Evolutionary conservation across 1,140 invertebrate species (phyloP).

Genomic region (Mercenaria mercenaria): DNA sequence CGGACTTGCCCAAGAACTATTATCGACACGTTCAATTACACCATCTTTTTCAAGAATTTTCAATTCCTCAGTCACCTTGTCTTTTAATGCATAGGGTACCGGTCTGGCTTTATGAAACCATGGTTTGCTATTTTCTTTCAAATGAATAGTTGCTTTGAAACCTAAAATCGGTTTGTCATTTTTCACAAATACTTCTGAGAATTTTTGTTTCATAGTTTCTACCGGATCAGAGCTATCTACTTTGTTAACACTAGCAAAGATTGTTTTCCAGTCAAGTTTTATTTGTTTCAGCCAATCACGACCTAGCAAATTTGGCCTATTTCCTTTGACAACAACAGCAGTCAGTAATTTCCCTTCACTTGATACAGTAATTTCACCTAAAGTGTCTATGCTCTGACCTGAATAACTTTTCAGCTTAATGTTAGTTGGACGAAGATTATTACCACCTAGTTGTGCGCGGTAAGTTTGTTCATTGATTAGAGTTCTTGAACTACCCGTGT

Average conservation of each 20-base stretch:
- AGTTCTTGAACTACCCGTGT: slow-evolving; percentile 36
- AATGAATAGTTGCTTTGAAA: background rate
- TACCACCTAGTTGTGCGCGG: background rate
- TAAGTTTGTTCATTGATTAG: slow-evolving; percentile 5
- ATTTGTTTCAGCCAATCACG: slow-evolving; percentile 54
- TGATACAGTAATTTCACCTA: slow-evolving; percentile 21
- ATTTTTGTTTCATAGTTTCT: background rate
- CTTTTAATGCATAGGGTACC: slow-evolving; percentile 10
- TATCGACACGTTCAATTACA: slow-evolving; percentile 11
- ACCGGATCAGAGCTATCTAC: background rate
- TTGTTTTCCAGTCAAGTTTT: slow-evolving; percentile 50
- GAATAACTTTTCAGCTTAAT: slow-evolving; percentile 16
- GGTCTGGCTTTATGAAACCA: background rate
- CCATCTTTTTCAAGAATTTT: background rate
- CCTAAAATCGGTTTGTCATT: slow-evolving; percentile 29
- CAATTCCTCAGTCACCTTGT: background rate
- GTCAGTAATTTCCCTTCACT: background rate
- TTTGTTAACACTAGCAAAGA: background rate
- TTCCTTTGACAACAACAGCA: slow-evolving; percentile 6
- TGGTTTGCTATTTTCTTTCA: slow-evolving; percentile 4
- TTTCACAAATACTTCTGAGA: background rate
- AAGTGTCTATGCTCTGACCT: background rate
- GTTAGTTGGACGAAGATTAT: background rate
- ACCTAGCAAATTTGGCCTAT: slow-evolving; percentile 52
- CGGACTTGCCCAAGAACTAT: slow-evolving; percentile 87